A percentile compares a stretch with the other conserved stretches of the same genome.
These are phyloP conservation scores for Panzeria rudis DNA, from an alignment of 2,888 invertebrate genomes.

Conservation along the genomic window DNA sequence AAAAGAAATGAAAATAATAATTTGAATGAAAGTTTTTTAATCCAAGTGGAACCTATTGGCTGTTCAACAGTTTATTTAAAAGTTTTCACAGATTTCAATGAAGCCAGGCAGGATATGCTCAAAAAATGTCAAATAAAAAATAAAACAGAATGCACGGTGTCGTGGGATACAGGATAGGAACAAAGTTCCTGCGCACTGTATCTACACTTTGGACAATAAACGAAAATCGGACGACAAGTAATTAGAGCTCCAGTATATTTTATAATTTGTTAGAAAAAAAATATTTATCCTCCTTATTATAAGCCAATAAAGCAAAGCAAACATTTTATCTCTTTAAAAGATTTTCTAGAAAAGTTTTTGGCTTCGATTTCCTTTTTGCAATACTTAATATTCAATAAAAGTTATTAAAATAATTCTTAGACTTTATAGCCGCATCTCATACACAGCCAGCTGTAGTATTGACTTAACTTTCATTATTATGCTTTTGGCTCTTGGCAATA, in stretches of 20 bases:
- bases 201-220: no score
- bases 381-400: neutral
- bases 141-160: no score
- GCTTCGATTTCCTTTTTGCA: neutral
- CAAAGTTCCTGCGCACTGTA: no score
- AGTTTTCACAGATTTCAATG: no score
- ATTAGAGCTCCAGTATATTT: no score
- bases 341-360: neutral
- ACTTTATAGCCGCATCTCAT: conserved; percentile 6
- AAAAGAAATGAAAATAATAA: neutral
- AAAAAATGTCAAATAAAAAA: no score
- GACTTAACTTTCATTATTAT: conserved; percentile 16
- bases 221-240: no score
- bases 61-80: no score
- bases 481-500: conserved; percentile 22
- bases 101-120: no score
- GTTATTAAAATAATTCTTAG: neutral
- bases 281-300: neutral
- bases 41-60: no score
- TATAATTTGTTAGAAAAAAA: neutral
- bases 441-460: neutral
- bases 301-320: neutral
- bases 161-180: no score
- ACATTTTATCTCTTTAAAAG: neutral
- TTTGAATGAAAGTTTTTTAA: no score